A percentile compares a stretch with the other conserved stretches of the same genome.
phyloP scores from a whole-genome alignment of 2,797 vertebrate genomes.

The Leucoraja ocellata region DNA sequence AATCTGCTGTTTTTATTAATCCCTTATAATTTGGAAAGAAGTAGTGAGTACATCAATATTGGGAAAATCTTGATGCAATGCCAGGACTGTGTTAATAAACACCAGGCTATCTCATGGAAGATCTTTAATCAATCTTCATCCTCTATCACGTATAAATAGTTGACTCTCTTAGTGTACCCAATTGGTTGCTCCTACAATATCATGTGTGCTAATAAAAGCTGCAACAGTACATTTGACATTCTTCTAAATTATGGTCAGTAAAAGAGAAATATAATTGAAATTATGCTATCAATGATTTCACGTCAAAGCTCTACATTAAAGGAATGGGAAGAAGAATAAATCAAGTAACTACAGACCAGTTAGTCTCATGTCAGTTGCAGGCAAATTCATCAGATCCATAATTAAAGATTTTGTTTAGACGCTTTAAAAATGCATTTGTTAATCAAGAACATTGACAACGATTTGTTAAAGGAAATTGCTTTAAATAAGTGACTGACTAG shows the following conservation, averaged over 20 bases:
- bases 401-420: not conserved
- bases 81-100: not conserved
- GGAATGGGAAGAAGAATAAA: not conserved
- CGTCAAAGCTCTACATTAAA: not conserved
- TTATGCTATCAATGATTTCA: not conserved
- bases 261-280: not conserved
- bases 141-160: not conserved
- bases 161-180: not conserved
- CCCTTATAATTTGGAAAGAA: not conserved
- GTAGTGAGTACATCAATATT: not conserved
- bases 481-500: not conserved
- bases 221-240: not conserved
- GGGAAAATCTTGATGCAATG: not conserved
- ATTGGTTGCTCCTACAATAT: not conserved
- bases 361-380: too few relatives aligned
- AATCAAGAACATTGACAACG: not conserved
- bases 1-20: conserved; percentile 2
- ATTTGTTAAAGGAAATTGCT: not conserved
- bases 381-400: not conserved
- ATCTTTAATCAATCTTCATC: conserved; percentile 30
- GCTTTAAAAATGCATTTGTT: not conserved
- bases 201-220: not conserved
- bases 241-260: not conserved
- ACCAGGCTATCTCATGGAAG: not conserved
- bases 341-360: not conserved